Conservation (phyloP, 2,797 vertebrate genomes). For the Notamacropus eugenii region DNA sequence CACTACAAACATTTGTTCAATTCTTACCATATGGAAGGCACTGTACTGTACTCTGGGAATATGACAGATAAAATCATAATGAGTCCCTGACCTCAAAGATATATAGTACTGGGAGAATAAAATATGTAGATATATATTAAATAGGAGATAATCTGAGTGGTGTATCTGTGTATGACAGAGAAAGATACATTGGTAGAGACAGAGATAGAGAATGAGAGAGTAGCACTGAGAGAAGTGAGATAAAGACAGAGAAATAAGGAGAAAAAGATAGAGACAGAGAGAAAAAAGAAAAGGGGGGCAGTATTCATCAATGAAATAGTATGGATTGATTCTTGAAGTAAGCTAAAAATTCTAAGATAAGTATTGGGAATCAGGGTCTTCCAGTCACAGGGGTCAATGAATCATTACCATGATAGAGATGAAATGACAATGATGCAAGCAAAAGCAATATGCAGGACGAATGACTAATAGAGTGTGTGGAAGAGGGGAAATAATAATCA, state of each 20-base stretch:
- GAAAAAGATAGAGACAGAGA: not conserved
- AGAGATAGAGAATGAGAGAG: not conserved
- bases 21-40: not conserved
- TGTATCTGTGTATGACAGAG: not conserved
- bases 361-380: not conserved
- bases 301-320: not conserved
- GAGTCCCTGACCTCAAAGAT: not conserved
- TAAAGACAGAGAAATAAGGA: no score
- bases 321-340: not conserved
- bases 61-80: not conserved
- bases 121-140: not conserved
- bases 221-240: no score
- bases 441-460: not conserved
- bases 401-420: not conserved
- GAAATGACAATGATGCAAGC: not conserved
- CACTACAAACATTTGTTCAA: not conserved
- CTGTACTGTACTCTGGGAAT: not conserved
- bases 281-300: not conserved
- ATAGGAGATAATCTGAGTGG: not conserved
- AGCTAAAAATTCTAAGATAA: not conserved
- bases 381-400: not conserved
- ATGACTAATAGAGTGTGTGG: not conserved
- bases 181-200: not conserved
- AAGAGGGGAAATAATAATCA: not conserved
- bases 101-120: not conserved